These are phyloP conservation scores for Gobius niger DNA, from an alignment of 2,113 vertebrate species.

Conservation along the genomic window DNA sequence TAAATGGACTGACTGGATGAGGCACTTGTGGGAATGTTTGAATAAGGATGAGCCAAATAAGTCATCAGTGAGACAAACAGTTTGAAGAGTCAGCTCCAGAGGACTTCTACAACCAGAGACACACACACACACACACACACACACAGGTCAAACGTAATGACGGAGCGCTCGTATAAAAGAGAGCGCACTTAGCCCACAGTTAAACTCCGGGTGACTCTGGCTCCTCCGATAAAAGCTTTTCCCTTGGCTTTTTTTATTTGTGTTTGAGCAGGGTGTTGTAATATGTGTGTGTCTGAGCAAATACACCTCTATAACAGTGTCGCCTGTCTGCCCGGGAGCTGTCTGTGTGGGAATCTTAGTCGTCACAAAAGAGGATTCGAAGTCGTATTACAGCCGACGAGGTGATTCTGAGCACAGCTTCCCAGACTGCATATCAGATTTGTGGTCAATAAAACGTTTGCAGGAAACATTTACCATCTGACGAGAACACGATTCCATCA, in stretches of 20 bases:
- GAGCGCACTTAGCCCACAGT: slow-evolving; percentile 58
- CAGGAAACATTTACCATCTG: too few species aligned
- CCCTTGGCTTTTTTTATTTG: slow-evolving; percentile 28
- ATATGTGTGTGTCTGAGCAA: slow-evolving; percentile 41
- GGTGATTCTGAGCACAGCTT: too few species aligned
- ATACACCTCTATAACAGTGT: slow-evolving; percentile 29
- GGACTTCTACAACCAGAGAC: not conserved
- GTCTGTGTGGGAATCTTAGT: too few species aligned
- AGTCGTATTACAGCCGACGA: too few species aligned
- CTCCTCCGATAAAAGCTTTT: slow-evolving; percentile 43
- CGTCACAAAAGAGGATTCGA: too few species aligned
- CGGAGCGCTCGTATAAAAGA: slow-evolving; percentile 59
- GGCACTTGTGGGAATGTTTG: slow-evolving; percentile 35
- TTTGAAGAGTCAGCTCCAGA: slow-evolving; percentile 8
- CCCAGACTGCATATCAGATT: too few species aligned
- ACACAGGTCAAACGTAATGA: slow-evolving; percentile 49
- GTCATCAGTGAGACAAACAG: slow-evolving; percentile 45
- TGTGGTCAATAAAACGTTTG: too few species aligned
- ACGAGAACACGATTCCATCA: too few species aligned
- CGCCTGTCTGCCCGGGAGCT: not conserved
- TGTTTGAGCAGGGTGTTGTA: slow-evolving; percentile 61
- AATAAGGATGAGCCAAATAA: slow-evolving; percentile 46
- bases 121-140: slow-evolving; percentile 38
- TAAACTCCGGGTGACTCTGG: slow-evolving; percentile 64
- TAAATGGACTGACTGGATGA: slow-evolving; percentile 8